Evolutionary conservation across 2,888 invertebrate genomes (phyloP), one percentile per base, ranked within the genome.

Genomic region (Scaptomyza tumidula): DNA sequence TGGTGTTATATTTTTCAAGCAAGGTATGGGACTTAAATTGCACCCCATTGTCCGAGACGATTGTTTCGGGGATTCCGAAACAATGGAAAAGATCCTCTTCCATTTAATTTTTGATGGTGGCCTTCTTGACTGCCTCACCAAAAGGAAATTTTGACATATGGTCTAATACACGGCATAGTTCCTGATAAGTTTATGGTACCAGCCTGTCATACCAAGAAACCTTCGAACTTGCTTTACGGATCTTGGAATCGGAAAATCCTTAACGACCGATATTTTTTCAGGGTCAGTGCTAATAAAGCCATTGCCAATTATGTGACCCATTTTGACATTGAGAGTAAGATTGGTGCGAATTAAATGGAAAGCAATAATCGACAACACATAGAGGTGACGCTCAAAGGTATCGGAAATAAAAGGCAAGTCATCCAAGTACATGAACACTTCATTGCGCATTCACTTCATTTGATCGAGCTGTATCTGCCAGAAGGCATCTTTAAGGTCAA

Each of bases 181-280:
- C 7, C 9, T 4, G 11, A 41, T 19, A 19, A 19, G 2, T 19
- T 19, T 19, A 19, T 19, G 19, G 19, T 19, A 19, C 19, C 19
- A 19, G 31, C 37, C 37, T n/a, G 37, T 37, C 37, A n/a, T 37
- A 39, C 52, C 52, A 4, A 52, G 11, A 6, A 39, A 52, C 11
- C 52, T 10, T 1, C 39, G 10, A 10, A 52, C n/a, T 14, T 52
- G 27, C 11, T 52, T 29, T 3, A 39, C 11, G 6, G 52, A 29
- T 10, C 14, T 41, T 10, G 54, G 43, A 0, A 35, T 11, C 3
- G 48, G 64, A 13, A 37, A 54, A 3, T 54, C 48, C 5, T n/a
- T 24, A 13, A 62, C 43, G 7, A 43, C 35, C 6, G 29, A 13
- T 3, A 65, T 48, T 43, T 67, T 67, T 65, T 7, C 65, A 9